These are phyloP conservation scores for Turnix velox DNA, from an alignment of 2,113 vertebrate genomes.

Conservation along the genomic window DNA sequence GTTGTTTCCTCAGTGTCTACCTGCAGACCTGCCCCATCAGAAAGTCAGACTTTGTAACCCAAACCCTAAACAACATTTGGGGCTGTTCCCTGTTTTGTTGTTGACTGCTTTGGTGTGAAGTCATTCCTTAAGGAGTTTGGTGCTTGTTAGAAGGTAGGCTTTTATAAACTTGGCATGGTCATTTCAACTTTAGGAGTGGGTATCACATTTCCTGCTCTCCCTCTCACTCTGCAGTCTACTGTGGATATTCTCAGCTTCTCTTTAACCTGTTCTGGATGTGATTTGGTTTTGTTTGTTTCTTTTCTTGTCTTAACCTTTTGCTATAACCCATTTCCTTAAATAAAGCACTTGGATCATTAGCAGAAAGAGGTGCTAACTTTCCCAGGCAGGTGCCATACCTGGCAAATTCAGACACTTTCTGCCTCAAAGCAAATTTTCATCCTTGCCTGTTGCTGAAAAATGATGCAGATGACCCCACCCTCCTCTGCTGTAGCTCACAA, in stretches of 20 bases:
- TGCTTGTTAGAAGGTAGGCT: background rate
- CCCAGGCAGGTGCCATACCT: background rate
- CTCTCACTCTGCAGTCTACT: background rate
- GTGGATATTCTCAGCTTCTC: background rate
- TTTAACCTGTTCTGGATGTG: background rate
- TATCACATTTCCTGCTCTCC: background rate
- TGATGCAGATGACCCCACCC: background rate
- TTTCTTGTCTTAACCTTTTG: background rate
- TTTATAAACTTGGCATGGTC: background rate
- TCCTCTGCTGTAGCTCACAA: background rate
- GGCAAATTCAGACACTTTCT: background rate
- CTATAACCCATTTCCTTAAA: background rate
- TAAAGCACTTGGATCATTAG: background rate
- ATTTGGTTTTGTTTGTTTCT: background rate
- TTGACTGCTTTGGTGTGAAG: background rate
- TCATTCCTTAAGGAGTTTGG: rapidly evolving
- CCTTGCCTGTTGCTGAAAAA: background rate
- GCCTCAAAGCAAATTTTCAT: background rate
- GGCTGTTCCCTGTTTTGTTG: background rate
- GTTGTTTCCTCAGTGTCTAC: rapidly evolving
- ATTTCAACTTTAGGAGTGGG: background rate
- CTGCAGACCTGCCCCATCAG: rapidly evolving
- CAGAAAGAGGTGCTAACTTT: background rate
- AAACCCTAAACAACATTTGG: background rate
- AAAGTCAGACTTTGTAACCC: background rate